Conservation (phyloP, 2,113 vertebrate genomes). For the Regulus satrapa region DNA sequence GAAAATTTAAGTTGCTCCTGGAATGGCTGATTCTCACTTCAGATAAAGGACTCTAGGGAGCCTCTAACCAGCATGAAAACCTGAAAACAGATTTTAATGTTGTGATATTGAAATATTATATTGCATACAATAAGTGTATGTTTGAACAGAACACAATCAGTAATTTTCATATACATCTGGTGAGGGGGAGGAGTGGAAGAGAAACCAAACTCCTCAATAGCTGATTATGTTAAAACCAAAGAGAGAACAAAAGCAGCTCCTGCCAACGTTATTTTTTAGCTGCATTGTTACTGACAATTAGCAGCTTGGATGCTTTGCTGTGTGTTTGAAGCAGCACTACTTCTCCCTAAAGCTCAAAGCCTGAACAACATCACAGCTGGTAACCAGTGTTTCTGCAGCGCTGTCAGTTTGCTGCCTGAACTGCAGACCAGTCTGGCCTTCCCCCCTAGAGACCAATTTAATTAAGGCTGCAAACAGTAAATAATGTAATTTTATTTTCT, state of each 20-base stretch:
- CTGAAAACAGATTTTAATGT: not conserved
- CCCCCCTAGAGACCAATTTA: slow-evolving; percentile 14
- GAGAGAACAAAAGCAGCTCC: not conserved
- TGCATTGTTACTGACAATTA: not conserved
- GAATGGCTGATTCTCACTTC: not conserved
- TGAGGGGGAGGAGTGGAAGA: not conserved
- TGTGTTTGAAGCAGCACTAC: not conserved
- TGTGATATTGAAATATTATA: not conserved
- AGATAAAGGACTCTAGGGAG: not conserved
- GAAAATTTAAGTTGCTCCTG: not conserved
- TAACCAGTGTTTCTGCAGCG: slow-evolving; percentile 58
- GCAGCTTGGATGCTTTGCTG: not conserved
- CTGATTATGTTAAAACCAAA: not conserved
- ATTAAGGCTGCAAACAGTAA: slow-evolving; percentile 60
- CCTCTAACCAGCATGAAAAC: not conserved
- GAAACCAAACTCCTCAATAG: not conserved
- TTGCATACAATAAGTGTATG: not conserved
- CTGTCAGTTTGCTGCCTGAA: slow-evolving; percentile 44
- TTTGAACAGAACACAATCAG: not conserved
- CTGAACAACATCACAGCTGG: slow-evolving; percentile 40
- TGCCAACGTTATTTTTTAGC: not conserved
- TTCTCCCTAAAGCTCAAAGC: slow-evolving; percentile 29
- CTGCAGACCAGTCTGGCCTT: slow-evolving; percentile 29
- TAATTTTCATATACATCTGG: not conserved
- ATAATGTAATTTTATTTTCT: slow-evolving; percentile 56